A percentile compares a stretch with the other conserved stretches of the same genome.
These are phyloP conservation scores for Hemicentrotus pulcherrimus DNA, from an alignment of 35 echinoderm and acorn worm species.

Conservation along the genomic window DNA sequence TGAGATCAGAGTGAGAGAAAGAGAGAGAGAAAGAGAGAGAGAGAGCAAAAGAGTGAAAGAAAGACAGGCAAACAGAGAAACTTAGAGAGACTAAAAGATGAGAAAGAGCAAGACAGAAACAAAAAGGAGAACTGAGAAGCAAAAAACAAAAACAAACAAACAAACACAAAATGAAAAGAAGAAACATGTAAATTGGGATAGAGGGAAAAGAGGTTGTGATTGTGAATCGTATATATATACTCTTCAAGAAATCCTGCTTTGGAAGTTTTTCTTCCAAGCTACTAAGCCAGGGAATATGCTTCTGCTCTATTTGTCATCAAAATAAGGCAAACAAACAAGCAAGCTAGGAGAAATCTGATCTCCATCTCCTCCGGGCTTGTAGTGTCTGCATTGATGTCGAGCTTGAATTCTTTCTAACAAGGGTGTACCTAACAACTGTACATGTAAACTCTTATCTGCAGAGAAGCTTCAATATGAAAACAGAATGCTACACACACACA, in stretches of 20 bases:
- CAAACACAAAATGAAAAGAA: too few species aligned
- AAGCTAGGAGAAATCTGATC: neutral
- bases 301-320: conserved; percentile 9
- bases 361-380: neutral
- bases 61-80: too few species aligned
- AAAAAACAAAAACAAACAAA: neutral
- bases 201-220: too few species aligned
- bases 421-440: neutral
- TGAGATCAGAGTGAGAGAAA: too few species aligned
- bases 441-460: neutral
- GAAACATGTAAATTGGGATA: neutral
- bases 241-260: neutral
- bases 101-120: too few species aligned
- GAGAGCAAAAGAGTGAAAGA: too few species aligned
- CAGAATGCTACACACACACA: neutral
- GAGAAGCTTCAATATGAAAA: neutral
- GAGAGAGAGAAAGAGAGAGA: too few species aligned
- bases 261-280: neutral
- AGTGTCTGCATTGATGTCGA: neutral
- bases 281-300: neutral
- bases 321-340: conserved; percentile 4
- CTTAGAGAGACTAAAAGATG: too few species aligned
- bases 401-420: neutral
- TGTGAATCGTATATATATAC: too few species aligned
- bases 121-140: too few species aligned